Conservation (phyloP, 1,140 invertebrate genomes). For the Archegozetes longisetosus region DNA sequence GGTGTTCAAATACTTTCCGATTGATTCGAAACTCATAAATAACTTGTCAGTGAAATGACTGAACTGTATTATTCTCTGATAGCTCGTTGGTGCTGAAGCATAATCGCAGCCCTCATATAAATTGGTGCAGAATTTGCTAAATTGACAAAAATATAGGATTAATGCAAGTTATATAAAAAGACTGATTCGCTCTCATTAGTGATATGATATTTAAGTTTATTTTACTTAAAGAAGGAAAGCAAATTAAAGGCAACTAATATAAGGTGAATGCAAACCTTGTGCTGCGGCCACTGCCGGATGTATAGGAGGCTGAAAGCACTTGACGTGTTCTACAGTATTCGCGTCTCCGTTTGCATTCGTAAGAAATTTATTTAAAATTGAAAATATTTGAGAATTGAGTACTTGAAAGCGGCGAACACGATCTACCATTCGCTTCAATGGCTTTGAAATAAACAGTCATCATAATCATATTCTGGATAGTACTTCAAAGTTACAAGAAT, state of each 20-base stretch:
- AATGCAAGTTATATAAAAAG: background rate
- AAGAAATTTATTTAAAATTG: constrained; percentile 87
- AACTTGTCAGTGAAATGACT: too few relatives aligned
- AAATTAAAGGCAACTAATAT: background rate
- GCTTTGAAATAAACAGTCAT: constrained; percentile 40
- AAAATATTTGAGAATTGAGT: constrained; percentile 95
- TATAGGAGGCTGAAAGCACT: constrained; percentile 87
- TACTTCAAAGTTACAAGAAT: background rate
- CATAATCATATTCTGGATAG: background rate
- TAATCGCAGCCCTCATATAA: constrained; percentile 19
- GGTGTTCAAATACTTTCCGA: too few relatives aligned
- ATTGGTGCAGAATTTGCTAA: constrained; percentile 6
- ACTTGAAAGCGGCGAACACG: constrained; percentile 93
- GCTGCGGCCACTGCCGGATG: constrained; percentile 37
- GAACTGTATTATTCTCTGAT: too few relatives aligned
- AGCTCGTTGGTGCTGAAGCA: constrained; percentile 13
- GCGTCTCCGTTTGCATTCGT: constrained; percentile 60
- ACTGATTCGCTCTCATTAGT: background rate
- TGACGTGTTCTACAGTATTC: constrained; percentile 83
- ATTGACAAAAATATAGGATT: background rate
- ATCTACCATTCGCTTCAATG: constrained; percentile 90
- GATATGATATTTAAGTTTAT: background rate
- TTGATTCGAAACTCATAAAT: too few relatives aligned
- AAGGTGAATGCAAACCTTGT: constrained; percentile 1
- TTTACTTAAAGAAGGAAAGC: background rate